phyloP scores from a whole-genome alignment of 1,140 invertebrate species.

The Acromyrmex heyeri region DNA sequence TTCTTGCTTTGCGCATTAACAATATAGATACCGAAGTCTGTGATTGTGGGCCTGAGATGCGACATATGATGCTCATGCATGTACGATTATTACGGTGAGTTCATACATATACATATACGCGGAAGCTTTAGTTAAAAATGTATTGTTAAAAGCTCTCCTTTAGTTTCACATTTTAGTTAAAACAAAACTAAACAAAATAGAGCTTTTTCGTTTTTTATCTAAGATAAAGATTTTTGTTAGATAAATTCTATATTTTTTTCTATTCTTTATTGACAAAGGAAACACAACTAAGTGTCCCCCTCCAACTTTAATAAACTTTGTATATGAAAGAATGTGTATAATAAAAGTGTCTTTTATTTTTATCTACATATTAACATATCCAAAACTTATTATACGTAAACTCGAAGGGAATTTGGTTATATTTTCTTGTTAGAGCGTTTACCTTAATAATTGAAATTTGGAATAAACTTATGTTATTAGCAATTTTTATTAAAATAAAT shows the following conservation, averaged over 20 bases:
- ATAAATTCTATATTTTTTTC: background rate
- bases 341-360: too few relatives aligned
- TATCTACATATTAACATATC: too few relatives aligned
- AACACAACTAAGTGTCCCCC: too few relatives aligned
- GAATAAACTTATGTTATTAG: background rate
- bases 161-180: background rate
- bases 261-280: too few relatives aligned
- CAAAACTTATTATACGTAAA: too few relatives aligned
- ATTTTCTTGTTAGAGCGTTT: background rate
- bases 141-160: background rate
- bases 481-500: background rate
- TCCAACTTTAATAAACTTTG: too few relatives aligned
- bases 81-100: slow-evolving; percentile 77
- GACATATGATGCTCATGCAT: slow-evolving; percentile 72
- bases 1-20: slow-evolving; percentile 76
- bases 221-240: background rate
- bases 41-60: slow-evolving; percentile 66
- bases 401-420: too few relatives aligned
- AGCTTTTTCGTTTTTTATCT: background rate
- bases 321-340: too few relatives aligned
- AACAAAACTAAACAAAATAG: background rate
- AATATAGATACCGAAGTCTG: slow-evolving; percentile 64
- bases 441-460: background rate
- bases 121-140: background rate
- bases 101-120: background rate